Percentiles rank a stretch among this genome's conserved stretches.
Conservation (phyloP, 1,140 invertebrate species). For the Drosophila oshimai region DNA sequence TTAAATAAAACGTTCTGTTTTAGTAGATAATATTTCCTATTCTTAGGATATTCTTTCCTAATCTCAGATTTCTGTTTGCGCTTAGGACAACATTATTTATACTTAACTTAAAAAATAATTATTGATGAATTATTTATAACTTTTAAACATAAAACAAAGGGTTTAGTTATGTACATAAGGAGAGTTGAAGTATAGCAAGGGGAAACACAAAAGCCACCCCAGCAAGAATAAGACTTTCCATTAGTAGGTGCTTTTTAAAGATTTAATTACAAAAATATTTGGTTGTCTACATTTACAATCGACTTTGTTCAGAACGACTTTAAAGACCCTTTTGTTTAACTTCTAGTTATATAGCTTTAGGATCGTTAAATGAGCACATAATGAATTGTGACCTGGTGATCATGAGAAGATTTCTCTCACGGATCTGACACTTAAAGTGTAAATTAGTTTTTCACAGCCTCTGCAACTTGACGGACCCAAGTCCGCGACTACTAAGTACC, state of each 20-base stretch:
- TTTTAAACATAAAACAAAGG: background rate
- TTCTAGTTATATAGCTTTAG: conserved; percentile 30
- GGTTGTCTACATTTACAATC: conserved; percentile 10
- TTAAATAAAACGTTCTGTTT: too few relatives aligned
- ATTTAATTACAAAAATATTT: conserved; percentile 19
- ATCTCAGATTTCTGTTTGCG: background rate
- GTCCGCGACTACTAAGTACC: conserved; percentile 21
- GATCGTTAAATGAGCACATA: conserved; percentile 28
- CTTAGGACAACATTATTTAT: background rate
- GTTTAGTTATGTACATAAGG: conserved; percentile 6
- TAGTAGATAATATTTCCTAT: too few relatives aligned
- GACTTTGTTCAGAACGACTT: background rate
- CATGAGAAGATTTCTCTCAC: background rate
- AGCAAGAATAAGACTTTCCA: background rate
- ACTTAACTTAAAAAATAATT: background rate
- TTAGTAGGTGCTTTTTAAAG: background rate
- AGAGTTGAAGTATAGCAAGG: background rate
- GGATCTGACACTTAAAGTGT: conserved; percentile 49
- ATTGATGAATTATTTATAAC: background rate
- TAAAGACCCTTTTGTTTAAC: background rate
- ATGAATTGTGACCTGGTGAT: conserved; percentile 12
- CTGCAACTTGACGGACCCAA: conserved; percentile 58
- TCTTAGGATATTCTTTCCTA: background rate
- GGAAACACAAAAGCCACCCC: background rate
- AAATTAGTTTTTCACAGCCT: conserved; percentile 70